phyloP scores from a whole-genome alignment of 2,113 vertebrate species.

The Rissa tridactyla region DNA sequence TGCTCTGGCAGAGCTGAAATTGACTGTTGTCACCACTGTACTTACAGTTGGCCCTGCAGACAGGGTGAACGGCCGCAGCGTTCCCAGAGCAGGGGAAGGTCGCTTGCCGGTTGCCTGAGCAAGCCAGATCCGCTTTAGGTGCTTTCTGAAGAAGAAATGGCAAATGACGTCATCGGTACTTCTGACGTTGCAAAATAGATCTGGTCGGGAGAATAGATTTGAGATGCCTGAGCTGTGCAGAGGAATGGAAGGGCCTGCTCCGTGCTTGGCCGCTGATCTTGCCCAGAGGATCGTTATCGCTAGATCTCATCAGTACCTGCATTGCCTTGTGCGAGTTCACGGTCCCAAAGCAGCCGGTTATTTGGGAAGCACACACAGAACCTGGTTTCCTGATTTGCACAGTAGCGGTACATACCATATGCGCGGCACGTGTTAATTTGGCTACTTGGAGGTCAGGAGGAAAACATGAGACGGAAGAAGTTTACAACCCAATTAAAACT shows the following conservation, averaged over 20 bases:
- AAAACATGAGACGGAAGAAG: not conserved
- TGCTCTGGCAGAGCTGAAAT: not conserved
- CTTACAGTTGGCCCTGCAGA: not conserved
- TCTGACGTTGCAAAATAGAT: not conserved
- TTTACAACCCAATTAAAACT: constrained; percentile 24
- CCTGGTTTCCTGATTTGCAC: not conserved
- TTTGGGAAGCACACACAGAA: not conserved
- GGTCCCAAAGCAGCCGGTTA: not conserved
- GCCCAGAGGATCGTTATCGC: not conserved
- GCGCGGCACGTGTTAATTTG: not conserved
- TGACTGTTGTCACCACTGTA: not conserved
- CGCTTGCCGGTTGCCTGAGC: accelerated
- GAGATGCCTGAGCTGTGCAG: not conserved
- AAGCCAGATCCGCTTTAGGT: not conserved
- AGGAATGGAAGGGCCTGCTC: not conserved
- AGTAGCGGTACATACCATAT: not conserved
- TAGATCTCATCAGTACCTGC: not conserved
- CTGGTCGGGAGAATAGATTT: not conserved
- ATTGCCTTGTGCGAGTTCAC: not conserved
- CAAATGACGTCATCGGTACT: not conserved
- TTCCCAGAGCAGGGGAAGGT: not conserved
- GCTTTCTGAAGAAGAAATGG: not conserved
- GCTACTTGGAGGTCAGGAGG: not conserved
- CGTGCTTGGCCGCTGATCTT: not conserved
- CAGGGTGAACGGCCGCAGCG: not conserved